phyloP scores from a whole-genome alignment of 37 sponge, comb jelly and placozoan species.

The Agelas oroides region DNA sequence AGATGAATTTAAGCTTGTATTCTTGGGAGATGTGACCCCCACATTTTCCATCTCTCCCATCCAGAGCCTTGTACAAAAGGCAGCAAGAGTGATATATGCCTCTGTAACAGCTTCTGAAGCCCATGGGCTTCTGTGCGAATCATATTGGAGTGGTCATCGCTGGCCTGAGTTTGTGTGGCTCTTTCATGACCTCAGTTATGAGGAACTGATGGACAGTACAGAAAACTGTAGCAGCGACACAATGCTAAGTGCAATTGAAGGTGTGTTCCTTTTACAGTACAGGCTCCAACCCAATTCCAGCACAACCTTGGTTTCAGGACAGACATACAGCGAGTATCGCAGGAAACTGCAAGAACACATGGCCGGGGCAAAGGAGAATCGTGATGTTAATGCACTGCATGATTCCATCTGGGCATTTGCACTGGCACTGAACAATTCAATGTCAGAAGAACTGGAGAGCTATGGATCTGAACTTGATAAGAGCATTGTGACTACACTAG shows the following conservation, averaged over 20 bases:
- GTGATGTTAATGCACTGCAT: conserved; percentile 25
- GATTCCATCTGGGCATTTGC: conserved; percentile 54
- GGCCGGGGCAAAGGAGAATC: background rate
- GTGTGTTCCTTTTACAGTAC: conserved; percentile 11
- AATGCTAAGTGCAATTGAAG: conserved; percentile 24
- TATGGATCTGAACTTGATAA: background rate
- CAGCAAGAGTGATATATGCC: conserved; percentile 17
- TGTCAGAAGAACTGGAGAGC: conserved; percentile 3
- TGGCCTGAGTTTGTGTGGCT: conserved; percentile 43
- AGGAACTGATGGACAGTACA: background rate
- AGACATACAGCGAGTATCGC: no score
- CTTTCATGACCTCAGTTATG: conserved; percentile 9
- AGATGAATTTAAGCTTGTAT: no score
- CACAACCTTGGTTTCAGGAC: background rate
- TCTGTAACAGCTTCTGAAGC: conserved; percentile 1
- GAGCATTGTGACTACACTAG: background rate
- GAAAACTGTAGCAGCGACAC: background rate
- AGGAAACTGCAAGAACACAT: no score
- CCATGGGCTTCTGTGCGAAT: conserved; percentile 28
- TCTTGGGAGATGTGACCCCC: no score
- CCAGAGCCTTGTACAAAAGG: no score
- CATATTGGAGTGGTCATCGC: background rate
- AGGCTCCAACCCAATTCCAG: background rate
- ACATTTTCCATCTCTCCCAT: no score
- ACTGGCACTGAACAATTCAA: conserved; percentile 48